These are phyloP conservation scores for Tachystola acroxantha DNA, from an alignment of 2,888 invertebrate genomes.

Conservation along the genomic window DNA sequence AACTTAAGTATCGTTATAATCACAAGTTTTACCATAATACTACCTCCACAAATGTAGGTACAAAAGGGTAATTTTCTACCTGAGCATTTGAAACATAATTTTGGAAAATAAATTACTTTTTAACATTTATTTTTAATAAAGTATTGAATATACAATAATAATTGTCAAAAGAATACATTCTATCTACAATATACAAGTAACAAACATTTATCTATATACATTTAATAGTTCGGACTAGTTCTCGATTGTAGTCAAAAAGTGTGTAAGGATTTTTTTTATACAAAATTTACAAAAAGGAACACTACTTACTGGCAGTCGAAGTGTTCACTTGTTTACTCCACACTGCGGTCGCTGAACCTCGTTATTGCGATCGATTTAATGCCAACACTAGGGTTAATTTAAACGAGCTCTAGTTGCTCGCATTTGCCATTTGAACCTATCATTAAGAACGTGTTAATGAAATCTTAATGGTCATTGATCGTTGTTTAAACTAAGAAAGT, in stretches of 20 bases:
- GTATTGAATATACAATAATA: slow-evolving; percentile 59
- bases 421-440: background rate
- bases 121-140: slow-evolving; percentile 61
- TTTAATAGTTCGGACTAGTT: slow-evolving; percentile 75
- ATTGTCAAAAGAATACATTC: slow-evolving; percentile 72
- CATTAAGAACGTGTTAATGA: background rate
- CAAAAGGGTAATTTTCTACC: slow-evolving; percentile 48
- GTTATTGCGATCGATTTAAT: slow-evolving; percentile 9
- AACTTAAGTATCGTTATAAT: slow-evolving; percentile 20
- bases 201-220: slow-evolving; percentile 78
- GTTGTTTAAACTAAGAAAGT: background rate
- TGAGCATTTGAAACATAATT: slow-evolving; percentile 60
- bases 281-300: slow-evolving; percentile 63
- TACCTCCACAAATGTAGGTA: slow-evolving; percentile 27
- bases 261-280: slow-evolving; percentile 45
- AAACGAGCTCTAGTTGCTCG: slow-evolving; percentile 2
- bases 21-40: slow-evolving; percentile 8
- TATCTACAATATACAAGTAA: slow-evolving; percentile 78
- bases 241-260: slow-evolving; percentile 64
- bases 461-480: background rate
- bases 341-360: slow-evolving; percentile 22
- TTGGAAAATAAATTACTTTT: slow-evolving; percentile 58
- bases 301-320: slow-evolving; percentile 35
- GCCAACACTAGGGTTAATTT: slow-evolving; percentile 5
- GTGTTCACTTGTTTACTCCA: slow-evolving; percentile 24